Evolutionary conservation across 64 coral and sea anemone species (phyloP).

Genomic region (Anthopleura sola): DNA sequence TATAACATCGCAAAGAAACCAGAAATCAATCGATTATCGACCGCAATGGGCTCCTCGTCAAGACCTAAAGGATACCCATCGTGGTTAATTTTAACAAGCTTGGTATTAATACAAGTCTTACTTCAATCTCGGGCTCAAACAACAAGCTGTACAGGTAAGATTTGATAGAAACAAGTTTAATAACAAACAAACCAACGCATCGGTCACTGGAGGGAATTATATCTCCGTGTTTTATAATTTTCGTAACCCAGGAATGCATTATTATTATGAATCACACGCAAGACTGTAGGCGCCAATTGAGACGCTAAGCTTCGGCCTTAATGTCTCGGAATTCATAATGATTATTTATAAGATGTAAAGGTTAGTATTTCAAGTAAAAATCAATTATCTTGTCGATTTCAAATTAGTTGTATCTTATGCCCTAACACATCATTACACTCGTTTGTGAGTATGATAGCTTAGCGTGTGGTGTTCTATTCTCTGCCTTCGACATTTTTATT

Average conservation of each 20-base stretch:
- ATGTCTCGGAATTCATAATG: not conserved
- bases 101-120: not conserved
- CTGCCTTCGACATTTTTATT: not conserved
- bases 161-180: not conserved
- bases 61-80: not conserved
- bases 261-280: not conserved
- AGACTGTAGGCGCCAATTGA: not conserved
- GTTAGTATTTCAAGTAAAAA: constrained; percentile 8
- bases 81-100: constrained; percentile 9
- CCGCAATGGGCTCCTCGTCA: not conserved
- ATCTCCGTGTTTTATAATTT: not conserved
- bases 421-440: constrained; percentile 4
- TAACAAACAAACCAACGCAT: not conserved
- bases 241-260: constrained; percentile 1
- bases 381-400: constrained; percentile 16
- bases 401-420: constrained; percentile 5
- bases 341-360: constrained; percentile 2
- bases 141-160: not conserved
- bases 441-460: not conserved
- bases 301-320: not conserved
- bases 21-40: not conserved
- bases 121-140: not conserved
- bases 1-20: not conserved
- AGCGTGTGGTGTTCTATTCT: constrained; percentile 11
- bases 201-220: not conserved